Base-by-base conservation (phyloP, 53 echinoderm and acorn worm genomes). In the Astropecten irregularis region DNA sequence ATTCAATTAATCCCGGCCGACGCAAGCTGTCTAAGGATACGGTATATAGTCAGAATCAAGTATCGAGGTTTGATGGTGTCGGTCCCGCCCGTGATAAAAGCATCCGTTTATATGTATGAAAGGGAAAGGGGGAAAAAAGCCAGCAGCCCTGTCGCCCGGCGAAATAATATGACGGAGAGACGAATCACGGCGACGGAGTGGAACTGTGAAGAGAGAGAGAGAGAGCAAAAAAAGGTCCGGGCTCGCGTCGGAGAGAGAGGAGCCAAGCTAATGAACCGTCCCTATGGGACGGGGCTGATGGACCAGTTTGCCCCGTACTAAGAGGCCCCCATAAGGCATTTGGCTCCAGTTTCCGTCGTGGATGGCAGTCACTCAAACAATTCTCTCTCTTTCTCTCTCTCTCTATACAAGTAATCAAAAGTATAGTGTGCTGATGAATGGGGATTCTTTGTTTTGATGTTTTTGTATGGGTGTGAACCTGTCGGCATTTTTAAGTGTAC, bases 1-100 rank as follows among this genome's bases (percentile, higher is more conserved):
- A 74, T 74, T 74, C 55, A 74, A 74, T 74, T 74, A 74, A 55
- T 74, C 56, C 15, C 11, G 74, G 74, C 74, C 27, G 57, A 56
- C 74, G 74, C 74, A 74, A 74, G 55, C 74, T 74, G 74, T 74
- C 57, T 26, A n/a, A 55, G 38, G 55, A 55, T 54, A 74, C 34
- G 54, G 31, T 19, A 42, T 25, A 26, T 13, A 18, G n/a, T 31
- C 19, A 54, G 22, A n/a, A n/a, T 16, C 54, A 54, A 54, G 48
- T 69, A 20, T 16, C 50, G 33, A n/a, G n/a, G n/a, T n/a, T n/a
- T n/a, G n/a, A n/a, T n/a, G n/a, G n/a, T n/a, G n/a, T n/a, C n/a
- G n/a, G n/a, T n/a, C n/a, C n/a, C n/a, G n/a, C n/a, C n/a, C n/a
- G n/a, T n/a, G n/a, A n/a, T n/a, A n/a, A n/a, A n/a, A 42, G 42